Base-by-base conservation (phyloP, 2,113 vertebrate species). In the Corydoras sp. region DNA sequence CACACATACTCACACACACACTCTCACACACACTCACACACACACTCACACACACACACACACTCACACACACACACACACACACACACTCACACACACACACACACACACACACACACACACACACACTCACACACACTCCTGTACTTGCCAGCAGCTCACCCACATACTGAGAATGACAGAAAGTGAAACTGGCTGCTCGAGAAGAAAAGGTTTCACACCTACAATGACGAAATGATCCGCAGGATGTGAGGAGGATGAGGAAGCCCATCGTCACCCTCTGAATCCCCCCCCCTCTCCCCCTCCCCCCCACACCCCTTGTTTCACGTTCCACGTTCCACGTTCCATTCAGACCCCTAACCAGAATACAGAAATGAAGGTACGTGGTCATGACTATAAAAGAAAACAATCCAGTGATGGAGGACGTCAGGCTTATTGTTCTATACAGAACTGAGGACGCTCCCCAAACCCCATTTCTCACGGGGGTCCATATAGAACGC, bases 1-100 rank as follows among this genome's bases (percentile, higher is more conserved):
- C 60, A 63, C 60, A 63, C 69, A 64, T 60, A 53, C 48, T 10
- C 70, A 58, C 51, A 64, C 49, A 73, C 7, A 50, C 55, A 73
- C 13, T 18, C 43, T 51, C 58, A 53, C 32, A 43, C 32, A 18
- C 49, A 54, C 59, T 56, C 24, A 71, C 50, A 62, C 60, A 54
- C 50, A 15, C 12, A 30, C 10, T 35, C 60, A 63, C 60, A 63
- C 69, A 64, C 69, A 53, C 48, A 14, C 70, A 58, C 51, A 64
- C 49, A 73, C 7, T 50, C 55, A 73, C 13, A 43, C 43, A 62
- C 58, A 53, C 32, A 43, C 32, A 18, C 49, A 54, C 59, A 64
- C 24, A 71, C 50, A 62, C 60, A 54, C 50, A 15, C 12, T 48
- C 6, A 43, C 43, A 30, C 10, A 55, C 60, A 63, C 60, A 63